Percentiles rank a stretch among this genome's conserved stretches.
Evolutionary conservation across 2,888 invertebrate genomes (phyloP).

Genomic region (Merodon equestris): DNA sequence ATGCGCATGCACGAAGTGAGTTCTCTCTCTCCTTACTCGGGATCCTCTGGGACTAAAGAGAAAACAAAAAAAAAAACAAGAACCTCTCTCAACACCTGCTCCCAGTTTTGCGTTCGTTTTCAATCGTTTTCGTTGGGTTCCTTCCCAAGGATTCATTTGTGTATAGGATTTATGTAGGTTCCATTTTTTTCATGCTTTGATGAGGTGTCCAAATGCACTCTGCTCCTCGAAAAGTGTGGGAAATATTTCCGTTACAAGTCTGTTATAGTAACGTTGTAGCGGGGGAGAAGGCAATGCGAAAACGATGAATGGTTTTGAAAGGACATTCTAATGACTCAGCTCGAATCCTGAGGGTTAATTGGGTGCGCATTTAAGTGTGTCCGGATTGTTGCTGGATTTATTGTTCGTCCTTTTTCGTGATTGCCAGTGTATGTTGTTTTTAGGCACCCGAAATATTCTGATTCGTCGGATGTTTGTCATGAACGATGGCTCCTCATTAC

Average conservation of each 20-base stretch:
- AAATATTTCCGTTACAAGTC: constrained; percentile 67
- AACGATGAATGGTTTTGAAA: constrained; percentile 43
- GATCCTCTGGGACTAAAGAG: no score
- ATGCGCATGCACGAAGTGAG: constrained; percentile 67
- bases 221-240: constrained; percentile 59
- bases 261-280: constrained; percentile 42
- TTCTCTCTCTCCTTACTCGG: constrained; percentile 29
- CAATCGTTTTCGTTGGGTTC: constrained; percentile 15
- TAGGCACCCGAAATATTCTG: no score
- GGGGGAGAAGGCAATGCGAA: constrained; percentile 9
- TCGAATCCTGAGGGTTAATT: constrained; percentile 55
- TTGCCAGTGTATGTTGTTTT: constrained; percentile 9
- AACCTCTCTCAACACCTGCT: constrained; percentile 56
- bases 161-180: constrained; percentile 48
- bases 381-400: constrained; percentile 41
- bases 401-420: constrained; percentile 11
- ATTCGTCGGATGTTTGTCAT: constrained; percentile 6
- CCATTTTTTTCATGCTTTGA: no score
- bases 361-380: constrained; percentile 62
- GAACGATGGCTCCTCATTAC: constrained; percentile 22
- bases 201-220: constrained; percentile 47
- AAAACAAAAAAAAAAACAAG: no score
- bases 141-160: constrained; percentile 51
- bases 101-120: constrained; percentile 50
- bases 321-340: constrained; percentile 51